A percentile compares a stretch with the other conserved stretches of the same genome.
Evolutionary conservation across 1,140 invertebrate species (phyloP).

Genomic region (Antheraea mylitta): DNA sequence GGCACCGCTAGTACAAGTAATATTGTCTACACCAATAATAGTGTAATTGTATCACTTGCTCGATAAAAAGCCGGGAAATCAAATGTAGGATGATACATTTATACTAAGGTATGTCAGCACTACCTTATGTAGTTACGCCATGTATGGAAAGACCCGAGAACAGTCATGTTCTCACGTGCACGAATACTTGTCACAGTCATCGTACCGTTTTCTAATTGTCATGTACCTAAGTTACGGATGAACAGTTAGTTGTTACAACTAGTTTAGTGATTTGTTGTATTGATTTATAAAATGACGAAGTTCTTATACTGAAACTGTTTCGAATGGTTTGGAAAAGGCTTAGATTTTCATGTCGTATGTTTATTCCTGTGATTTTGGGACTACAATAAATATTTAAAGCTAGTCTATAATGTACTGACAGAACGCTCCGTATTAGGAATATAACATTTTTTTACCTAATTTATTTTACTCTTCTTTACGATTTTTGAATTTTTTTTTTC

Average conservation of each 20-base stretch:
- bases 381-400: too few species aligned
- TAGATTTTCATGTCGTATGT: too few species aligned
- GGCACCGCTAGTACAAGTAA: too few species aligned
- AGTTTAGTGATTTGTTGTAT: background rate
- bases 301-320: background rate
- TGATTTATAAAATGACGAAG: background rate
- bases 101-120: constrained; percentile 8
- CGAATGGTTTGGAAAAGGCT: too few species aligned
- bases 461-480: too few species aligned
- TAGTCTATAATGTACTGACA: too few species aligned
- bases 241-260: background rate
- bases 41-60: too few species aligned
- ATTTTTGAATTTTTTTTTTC: too few species aligned
- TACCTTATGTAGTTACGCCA: constrained; percentile 21
- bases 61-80: constrained; percentile 38
- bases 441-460: too few species aligned
- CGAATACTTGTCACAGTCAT: background rate
- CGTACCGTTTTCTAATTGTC: constrained; percentile 4
- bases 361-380: too few species aligned
- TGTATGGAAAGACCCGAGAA: constrained; percentile 22
- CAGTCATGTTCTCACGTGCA: constrained; percentile 24
- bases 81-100: constrained; percentile 26
- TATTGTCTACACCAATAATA: too few species aligned
- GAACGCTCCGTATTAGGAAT: too few species aligned
- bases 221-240: background rate